Evolutionary conservation across 2,888 invertebrate genomes (phyloP).

Genomic region (Noctua pronuba): DNA sequence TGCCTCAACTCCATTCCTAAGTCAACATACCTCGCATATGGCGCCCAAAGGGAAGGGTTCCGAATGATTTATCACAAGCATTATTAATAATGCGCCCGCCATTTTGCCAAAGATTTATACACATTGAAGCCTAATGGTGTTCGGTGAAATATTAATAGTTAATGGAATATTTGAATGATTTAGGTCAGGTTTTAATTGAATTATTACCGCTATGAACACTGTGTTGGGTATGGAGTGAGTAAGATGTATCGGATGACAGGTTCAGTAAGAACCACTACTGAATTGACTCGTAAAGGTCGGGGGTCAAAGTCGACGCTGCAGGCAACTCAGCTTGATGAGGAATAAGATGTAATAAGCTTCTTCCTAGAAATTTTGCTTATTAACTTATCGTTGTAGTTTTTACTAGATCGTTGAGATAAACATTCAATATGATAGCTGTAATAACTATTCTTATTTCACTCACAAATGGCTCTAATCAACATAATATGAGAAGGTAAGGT

Average conservation of each 20-base stretch:
- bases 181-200: slow-evolving; percentile 63
- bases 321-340: background rate
- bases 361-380: background rate
- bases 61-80: slow-evolving; percentile 60
- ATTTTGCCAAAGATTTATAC: slow-evolving; percentile 62
- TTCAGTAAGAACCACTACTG: slow-evolving; percentile 34
- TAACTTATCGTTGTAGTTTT: background rate
- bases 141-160: slow-evolving; percentile 70
- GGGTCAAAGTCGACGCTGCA: slow-evolving; percentile 19
- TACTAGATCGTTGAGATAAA: background rate
- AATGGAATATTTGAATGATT: slow-evolving; percentile 68
- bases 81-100: slow-evolving; percentile 59
- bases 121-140: slow-evolving; percentile 63
- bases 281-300: slow-evolving; percentile 16
- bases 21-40: slow-evolving; percentile 50
- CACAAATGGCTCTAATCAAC: too few relatives aligned
- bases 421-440: background rate
- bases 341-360: slow-evolving; percentile 7
- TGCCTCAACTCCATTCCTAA: slow-evolving; percentile 32
- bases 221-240: slow-evolving; percentile 22
- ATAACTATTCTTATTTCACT: background rate
- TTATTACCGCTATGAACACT: slow-evolving; percentile 51
- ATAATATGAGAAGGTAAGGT: too few relatives aligned
- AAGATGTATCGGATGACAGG: slow-evolving; percentile 58
- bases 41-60: slow-evolving; percentile 47